These are phyloP conservation scores for Forficula auricularia DNA, from an alignment of 1,140 invertebrate species.

Conservation along the genomic window DNA sequence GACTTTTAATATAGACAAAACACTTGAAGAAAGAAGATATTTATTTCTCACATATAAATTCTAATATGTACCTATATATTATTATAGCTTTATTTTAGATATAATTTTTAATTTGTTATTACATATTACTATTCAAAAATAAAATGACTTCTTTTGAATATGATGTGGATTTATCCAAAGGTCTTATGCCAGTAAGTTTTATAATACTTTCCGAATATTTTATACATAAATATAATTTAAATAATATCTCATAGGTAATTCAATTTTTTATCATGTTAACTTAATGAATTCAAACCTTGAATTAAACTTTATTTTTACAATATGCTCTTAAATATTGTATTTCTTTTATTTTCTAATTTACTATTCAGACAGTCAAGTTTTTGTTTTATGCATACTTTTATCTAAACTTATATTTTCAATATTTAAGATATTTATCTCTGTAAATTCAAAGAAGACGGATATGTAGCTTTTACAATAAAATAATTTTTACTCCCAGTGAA, in stretches of 20 bases:
- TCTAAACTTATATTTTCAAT: too few species aligned
- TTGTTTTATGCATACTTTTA: conserved; percentile 1
- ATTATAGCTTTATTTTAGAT: too few species aligned
- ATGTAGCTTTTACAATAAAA: too few species aligned
- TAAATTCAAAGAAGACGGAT: too few species aligned
- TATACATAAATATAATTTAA: conserved; percentile 10
- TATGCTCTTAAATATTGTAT: conserved; percentile 4
- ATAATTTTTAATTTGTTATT: too few species aligned
- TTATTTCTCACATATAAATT: too few species aligned
- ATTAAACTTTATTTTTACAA: neutral
- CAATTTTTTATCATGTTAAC: neutral
- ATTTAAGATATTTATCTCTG: too few species aligned
- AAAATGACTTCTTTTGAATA: conserved; percentile 33
- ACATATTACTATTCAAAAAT: too few species aligned
- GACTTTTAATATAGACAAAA: too few species aligned
- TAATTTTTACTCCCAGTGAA: too few species aligned
- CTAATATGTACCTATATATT: too few species aligned
- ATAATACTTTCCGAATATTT: conserved; percentile 8
- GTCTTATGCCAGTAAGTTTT: conserved; percentile 48
- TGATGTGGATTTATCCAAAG: conserved; percentile 41
- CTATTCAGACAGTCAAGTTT: neutral
- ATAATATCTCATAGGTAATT: conserved; percentile 1
- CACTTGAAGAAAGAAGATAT: too few species aligned
- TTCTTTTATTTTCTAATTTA: neutral
- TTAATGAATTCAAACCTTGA: neutral